A percentile compares a stretch with the other conserved stretches of the same genome.
Conservation (phyloP, 2,888 invertebrate species). For the Adelphocoris suturalis region DNA sequence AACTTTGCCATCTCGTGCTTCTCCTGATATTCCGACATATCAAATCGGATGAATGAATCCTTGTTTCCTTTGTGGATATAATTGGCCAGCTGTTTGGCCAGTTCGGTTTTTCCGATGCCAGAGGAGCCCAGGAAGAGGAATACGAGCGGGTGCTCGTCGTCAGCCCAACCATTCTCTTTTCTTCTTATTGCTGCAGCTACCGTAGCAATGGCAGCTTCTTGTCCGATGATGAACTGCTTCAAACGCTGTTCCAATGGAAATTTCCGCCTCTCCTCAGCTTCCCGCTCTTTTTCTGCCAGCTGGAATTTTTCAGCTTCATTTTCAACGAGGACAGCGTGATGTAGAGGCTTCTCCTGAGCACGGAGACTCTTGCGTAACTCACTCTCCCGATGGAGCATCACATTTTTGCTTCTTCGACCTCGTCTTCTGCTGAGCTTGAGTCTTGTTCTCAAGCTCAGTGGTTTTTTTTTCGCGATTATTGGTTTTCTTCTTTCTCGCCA, state of each 20-base stretch:
- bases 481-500: too few species aligned
- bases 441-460: too few species aligned
- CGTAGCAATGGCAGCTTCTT: too few species aligned
- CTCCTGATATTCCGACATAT: conserved; percentile 97
- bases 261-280: conserved; percentile 88
- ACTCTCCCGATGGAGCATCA: conserved; percentile 86
- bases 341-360: conserved; percentile 83
- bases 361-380: conserved; percentile 88
- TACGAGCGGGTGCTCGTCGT: conserved; percentile 94
- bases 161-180: conserved; percentile 96
- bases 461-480: too few species aligned
- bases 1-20: conserved; percentile 92
- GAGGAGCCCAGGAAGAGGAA: conserved; percentile 95
- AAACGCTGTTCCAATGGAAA: conserved; percentile 92
- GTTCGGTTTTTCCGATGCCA: too few species aligned
- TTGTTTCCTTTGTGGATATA: conserved; percentile 91
- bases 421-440: too few species aligned
- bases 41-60: conserved; percentile 90
- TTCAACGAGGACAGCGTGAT: conserved; percentile 93
- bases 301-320: too few species aligned
- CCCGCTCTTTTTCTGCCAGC: too few species aligned
- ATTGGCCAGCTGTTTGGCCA: conserved; percentile 92
- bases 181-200: conserved; percentile 86
- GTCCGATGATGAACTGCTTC: conserved; percentile 91
- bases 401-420: too few species aligned